Evolutionary conservation across 1,140 invertebrate genomes (phyloP).

Genomic region (Papilio dardanus): DNA sequence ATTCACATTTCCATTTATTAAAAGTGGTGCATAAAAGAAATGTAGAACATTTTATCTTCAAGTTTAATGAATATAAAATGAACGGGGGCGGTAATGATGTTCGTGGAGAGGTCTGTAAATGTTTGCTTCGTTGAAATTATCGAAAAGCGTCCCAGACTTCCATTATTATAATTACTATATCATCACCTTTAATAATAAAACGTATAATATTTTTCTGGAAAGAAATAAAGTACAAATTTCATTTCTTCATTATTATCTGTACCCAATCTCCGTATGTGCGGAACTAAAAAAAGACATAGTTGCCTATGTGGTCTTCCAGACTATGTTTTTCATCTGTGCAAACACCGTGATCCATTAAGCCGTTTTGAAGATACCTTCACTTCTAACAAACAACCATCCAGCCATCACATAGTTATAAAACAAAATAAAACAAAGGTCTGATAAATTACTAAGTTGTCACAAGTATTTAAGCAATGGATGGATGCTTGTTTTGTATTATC

Average conservation of each 20-base stretch:
- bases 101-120: neutral
- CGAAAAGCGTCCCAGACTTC: neutral
- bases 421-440: no score
- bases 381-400: neutral
- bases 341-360: no score
- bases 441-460: neutral
- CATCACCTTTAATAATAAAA: neutral
- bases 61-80: conserved; percentile 7
- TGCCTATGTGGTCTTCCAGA: neutral
- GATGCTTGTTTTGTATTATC: conserved; percentile 14
- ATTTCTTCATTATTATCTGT: no score
- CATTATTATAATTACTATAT: neutral
- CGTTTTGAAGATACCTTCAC: neutral
- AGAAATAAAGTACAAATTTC: no score
- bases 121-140: neutral
- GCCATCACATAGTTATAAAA: neutral
- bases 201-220: neutral
- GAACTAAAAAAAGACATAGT: neutral
- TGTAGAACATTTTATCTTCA: neutral
- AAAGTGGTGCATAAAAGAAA: neutral
- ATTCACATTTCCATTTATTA: neutral
- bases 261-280: no score
- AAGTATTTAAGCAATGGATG: neutral
- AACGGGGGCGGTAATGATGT: neutral
- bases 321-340: no score